These are phyloP conservation scores for Oryzias melastigma DNA, from an alignment of 2,113 vertebrate species.

Conservation along the genomic window DNA sequence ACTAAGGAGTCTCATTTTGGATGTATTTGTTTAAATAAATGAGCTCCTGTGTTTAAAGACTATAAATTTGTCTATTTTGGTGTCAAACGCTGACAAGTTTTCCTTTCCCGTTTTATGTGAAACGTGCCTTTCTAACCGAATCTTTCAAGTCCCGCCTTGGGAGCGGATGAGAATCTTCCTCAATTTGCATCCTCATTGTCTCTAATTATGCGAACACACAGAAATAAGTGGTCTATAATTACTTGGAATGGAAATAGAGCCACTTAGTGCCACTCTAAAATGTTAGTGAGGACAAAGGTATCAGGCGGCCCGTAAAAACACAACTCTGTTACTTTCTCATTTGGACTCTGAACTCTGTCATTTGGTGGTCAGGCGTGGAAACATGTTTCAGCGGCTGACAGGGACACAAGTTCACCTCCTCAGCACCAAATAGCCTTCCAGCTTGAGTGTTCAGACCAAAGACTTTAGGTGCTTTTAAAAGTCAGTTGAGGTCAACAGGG, in stretches of 20 bases:
- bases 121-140: conserved; percentile 29
- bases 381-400: conserved; percentile 29
- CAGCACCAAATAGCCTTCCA: neutral
- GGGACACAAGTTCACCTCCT: conserved; percentile 7
- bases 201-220: conserved; percentile 56
- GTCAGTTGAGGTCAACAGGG: conserved; percentile 53
- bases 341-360: conserved; percentile 48
- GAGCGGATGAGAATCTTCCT: conserved; percentile 57
- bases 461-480: neutral
- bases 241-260: conserved; percentile 45
- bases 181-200: conserved; percentile 31
- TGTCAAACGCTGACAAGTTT: conserved; percentile 8
- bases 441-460: too few species aligned
- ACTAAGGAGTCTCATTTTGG: neutral
- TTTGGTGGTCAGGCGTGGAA: conserved; percentile 25
- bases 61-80: conserved; percentile 14
- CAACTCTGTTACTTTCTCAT: conserved; percentile 32
- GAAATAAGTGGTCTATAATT: conserved; percentile 52
- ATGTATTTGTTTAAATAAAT: too few species aligned
- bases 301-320: conserved; percentile 35
- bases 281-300: conserved; percentile 48
- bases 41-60: too few species aligned
- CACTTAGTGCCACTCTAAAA: conserved; percentile 41
- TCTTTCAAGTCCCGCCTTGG: conserved; percentile 13
- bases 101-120: conserved; percentile 29